These are phyloP conservation scores for Ctenodactylus gundi DNA, from an alignment of 2,113 vertebrate species.

Conservation along the genomic window DNA sequence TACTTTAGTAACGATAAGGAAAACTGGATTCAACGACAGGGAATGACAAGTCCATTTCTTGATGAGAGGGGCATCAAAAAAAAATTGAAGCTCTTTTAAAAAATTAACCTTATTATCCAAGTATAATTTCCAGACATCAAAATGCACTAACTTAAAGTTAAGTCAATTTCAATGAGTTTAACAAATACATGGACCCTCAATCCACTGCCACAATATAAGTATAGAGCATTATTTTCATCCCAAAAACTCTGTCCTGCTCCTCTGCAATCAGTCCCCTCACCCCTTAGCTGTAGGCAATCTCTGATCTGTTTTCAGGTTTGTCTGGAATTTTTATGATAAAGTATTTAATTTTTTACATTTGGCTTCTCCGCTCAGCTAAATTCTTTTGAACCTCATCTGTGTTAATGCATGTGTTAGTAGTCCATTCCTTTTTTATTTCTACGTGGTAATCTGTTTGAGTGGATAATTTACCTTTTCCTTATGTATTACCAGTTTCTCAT, in stretches of 20 bases:
- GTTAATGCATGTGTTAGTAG: neutral
- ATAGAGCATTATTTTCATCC: neutral
- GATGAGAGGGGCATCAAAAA: neutral
- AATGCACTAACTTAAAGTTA: neutral
- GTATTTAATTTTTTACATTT: neutral
- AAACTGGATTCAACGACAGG: neutral
- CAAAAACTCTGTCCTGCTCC: neutral
- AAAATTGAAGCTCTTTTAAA: neutral
- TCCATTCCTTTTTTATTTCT: neutral
- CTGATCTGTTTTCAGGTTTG: neutral
- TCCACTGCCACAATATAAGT: neutral
- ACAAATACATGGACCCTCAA: neutral
- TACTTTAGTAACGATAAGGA: neutral
- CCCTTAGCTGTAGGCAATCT: neutral
- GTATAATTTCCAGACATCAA: neutral
- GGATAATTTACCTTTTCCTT: neutral
- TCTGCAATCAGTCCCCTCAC: neutral
- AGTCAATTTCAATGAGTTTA: neutral
- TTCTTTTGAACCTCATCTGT: neutral
- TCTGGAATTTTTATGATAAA: neutral
- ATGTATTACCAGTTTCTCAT: neutral
- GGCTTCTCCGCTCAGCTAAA: slow-evolving; percentile 8
- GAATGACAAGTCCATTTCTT: neutral
- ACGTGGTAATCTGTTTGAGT: neutral
- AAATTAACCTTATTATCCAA: neutral